A percentile compares a stretch with the other conserved stretches of the same genome.
Evolutionary conservation across 2,797 vertebrate genomes (phyloP).

Genomic region (Platyrinchus mystaceus): DNA sequence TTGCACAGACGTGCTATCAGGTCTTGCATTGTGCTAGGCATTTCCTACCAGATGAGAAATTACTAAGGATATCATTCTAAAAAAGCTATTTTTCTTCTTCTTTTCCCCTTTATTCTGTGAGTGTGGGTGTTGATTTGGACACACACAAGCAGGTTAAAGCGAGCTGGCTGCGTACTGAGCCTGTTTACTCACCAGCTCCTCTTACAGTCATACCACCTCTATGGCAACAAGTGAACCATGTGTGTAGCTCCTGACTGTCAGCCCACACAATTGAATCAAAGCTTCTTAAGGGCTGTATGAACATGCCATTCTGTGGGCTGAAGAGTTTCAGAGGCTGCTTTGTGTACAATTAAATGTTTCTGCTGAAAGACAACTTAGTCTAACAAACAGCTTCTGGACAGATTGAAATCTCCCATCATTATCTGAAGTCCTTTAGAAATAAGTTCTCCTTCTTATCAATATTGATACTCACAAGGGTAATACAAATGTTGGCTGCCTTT

Average conservation of each 20-base stretch:
- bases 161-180: neutral
- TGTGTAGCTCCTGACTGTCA: neutral
- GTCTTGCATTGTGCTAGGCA: neutral
- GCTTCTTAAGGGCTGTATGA: neutral
- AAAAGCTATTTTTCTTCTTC: neutral
- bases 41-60: neutral
- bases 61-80: neutral
- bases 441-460: neutral
- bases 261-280: neutral
- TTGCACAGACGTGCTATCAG: neutral
- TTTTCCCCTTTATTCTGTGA: neutral
- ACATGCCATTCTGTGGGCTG: neutral
- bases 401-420: neutral
- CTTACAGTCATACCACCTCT: neutral
- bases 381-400: neutral
- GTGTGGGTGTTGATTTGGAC: neutral
- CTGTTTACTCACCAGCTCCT: neutral
- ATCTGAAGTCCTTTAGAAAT: neutral
- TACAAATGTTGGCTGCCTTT: neutral
- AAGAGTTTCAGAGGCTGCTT: neutral
- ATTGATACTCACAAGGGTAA: neutral
- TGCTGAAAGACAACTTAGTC: neutral
- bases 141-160: neutral
- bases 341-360: neutral
- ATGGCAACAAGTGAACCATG: fast-evolving